Evolutionary conservation across 2,888 invertebrate genomes (phyloP).

Genomic region (Fabriciana adippe): DNA sequence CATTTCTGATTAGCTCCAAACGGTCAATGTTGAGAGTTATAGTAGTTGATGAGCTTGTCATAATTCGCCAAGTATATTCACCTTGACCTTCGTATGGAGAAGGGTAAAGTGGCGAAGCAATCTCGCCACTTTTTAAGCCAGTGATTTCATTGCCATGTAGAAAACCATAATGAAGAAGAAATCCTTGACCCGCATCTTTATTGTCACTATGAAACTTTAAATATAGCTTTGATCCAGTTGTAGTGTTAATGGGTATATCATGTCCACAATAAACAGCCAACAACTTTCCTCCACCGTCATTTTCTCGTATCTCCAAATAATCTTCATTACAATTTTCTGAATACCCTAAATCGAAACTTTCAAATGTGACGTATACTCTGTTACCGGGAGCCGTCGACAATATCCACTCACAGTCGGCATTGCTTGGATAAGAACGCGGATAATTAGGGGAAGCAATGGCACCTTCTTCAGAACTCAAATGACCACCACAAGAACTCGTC

Average conservation of each 20-base stretch:
- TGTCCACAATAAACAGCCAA: slow-evolving; percentile 88
- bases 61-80: slow-evolving; percentile 87
- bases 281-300: slow-evolving; percentile 83
- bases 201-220: slow-evolving; percentile 88
- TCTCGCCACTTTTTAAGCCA: slow-evolving; percentile 84
- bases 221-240: slow-evolving; percentile 84
- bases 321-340: slow-evolving; percentile 91
- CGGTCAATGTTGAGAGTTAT: slow-evolving; percentile 53
- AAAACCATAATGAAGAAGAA: slow-evolving; percentile 87
- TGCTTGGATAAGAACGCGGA: slow-evolving; percentile 87
- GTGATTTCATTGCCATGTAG: slow-evolving; percentile 86
- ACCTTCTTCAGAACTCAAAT: slow-evolving; percentile 86
- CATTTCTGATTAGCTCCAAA: slow-evolving; percentile 60
- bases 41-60: slow-evolving; percentile 59
- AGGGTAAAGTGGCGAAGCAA: slow-evolving; percentile 92
- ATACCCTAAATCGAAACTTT: slow-evolving; percentile 85
- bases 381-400: slow-evolving; percentile 84
- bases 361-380: slow-evolving; percentile 84
- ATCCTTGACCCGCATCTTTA: slow-evolving; percentile 85
- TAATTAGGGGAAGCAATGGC: slow-evolving; percentile 93
- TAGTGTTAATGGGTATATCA: slow-evolving; percentile 82
- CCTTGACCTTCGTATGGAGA: slow-evolving; percentile 64
- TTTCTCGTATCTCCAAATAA: slow-evolving; percentile 91
- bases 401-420: slow-evolving; percentile 89
- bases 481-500: slow-evolving; percentile 90